Evolutionary conservation across 2,113 vertebrate species (phyloP), one percentile per base, ranked within the genome.

Genomic region (Boleophthalmus pectinirostris): DNA sequence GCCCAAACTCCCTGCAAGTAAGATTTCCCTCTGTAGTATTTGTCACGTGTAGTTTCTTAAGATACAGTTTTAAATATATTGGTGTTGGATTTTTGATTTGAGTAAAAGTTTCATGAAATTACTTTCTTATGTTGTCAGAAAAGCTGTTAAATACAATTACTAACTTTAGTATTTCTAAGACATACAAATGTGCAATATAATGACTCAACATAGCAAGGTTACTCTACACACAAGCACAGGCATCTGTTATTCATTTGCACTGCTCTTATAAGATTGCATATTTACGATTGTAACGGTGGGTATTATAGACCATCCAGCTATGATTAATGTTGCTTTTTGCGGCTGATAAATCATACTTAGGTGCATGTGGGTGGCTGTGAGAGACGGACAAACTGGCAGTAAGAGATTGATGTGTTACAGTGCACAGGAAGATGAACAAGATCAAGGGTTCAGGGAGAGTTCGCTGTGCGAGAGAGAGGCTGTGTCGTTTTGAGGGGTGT

Each of bases 201-300:
- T 60, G 71, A 65, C 25, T 3, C 16, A 2, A 35, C 66, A 68
- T 25, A 49, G 58, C 7, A 12, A 73, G 69, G 66, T 65, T 69
- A 66, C 61, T 49, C 20, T 66, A 53, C 67, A 38, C 51, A 72
- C 56, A 75, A 75, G 78, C 73, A 35, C 47, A 68, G 72, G 71
- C 83, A 82, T 85, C 85, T 87, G 78, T 72, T 78, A 60, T 85
- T 74, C 77, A 73, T 85, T 79, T 83, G 75, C 69, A 61, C 38
- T 57, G 54, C 76, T 83, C 51, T 68, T 70, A 61, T 70, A 69
- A 75, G 72, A 84, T 80, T 77, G 74, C 11, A 33, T 70, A 68
- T 72, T 64, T 60, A 8, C 69, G 74, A 72, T 82, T 77, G 58
- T 69, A 66, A 73, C 80, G 53, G 72, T 25, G 70, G 71, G 45